These are phyloP conservation scores for Euzophera pinguis DNA, from an alignment of 2,888 invertebrate genomes.

Conservation along the genomic window DNA sequence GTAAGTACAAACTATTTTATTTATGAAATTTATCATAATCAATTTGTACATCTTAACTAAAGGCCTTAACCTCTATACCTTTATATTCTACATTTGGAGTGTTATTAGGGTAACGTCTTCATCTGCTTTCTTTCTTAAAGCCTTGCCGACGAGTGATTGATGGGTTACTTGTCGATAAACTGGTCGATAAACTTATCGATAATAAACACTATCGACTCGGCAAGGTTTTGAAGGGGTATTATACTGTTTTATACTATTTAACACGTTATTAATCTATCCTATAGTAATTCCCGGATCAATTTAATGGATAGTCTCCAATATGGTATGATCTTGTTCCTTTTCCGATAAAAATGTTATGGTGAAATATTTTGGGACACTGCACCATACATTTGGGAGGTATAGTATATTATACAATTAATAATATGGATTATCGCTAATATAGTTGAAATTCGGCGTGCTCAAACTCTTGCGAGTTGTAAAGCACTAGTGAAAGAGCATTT, in stretches of 20 bases:
- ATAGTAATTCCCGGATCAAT: constrained; percentile 15
- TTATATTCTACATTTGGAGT: constrained; percentile 23
- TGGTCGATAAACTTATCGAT: constrained; percentile 47
- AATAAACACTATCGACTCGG: constrained; percentile 27
- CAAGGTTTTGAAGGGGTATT: neutral
- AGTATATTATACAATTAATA: too few relatives aligned
- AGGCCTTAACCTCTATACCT: neutral
- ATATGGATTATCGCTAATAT: too few relatives aligned
- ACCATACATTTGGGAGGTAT: too few relatives aligned
- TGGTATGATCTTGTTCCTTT: too few relatives aligned
- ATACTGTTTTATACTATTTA: neutral
- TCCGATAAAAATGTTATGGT: too few relatives aligned
- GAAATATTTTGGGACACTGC: too few relatives aligned
- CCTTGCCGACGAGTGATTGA: constrained; percentile 34
- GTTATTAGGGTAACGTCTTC: constrained; percentile 67
- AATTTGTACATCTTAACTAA: too few relatives aligned
- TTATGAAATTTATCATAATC: too few relatives aligned
- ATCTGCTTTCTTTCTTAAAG: constrained; percentile 42
- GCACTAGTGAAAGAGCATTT: too few relatives aligned
- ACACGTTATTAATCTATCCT: neutral
- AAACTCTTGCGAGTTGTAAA: too few relatives aligned
- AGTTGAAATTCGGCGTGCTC: too few relatives aligned
- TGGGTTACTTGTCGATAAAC: constrained; percentile 13
- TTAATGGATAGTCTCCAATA: neutral
- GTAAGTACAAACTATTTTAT: too few relatives aligned